Conservation (phyloP, 2,797 vertebrate species). For the Eulemur mongoz region DNA sequence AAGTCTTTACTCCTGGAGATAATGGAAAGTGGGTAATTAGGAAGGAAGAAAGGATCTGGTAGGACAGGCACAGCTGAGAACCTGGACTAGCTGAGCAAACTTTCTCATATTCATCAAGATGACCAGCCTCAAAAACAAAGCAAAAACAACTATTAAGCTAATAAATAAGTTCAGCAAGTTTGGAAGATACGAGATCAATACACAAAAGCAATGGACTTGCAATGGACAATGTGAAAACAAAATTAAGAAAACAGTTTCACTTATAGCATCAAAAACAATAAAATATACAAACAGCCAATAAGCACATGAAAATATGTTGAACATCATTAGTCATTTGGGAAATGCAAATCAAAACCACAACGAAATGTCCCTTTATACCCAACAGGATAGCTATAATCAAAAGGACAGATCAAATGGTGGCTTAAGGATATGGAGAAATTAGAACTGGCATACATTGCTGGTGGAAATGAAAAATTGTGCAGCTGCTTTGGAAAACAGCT, state of each 20-base stretch:
- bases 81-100: neutral
- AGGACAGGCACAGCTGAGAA: neutral
- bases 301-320: neutral
- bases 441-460: neutral
- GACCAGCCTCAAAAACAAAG: neutral
- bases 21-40: neutral
- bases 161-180: neutral
- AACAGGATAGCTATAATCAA: neutral
- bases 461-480: neutral
- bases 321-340: neutral
- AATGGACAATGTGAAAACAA: neutral
- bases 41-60: neutral
- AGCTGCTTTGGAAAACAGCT: neutral
- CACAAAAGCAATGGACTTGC: neutral
- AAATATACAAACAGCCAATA: neutral
- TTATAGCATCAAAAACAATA: neutral
- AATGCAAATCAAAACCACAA: slow-evolving; percentile 6
- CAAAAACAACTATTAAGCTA: neutral
- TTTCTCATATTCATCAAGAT: neutral
- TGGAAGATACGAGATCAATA: neutral
- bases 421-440: neutral
- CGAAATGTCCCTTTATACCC: neutral
- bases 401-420: neutral
- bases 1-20: neutral
- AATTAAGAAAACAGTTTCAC: neutral